Conservation (phyloP, 64 coral and sea anemone species). For the Cladopsammia gracilis region DNA sequence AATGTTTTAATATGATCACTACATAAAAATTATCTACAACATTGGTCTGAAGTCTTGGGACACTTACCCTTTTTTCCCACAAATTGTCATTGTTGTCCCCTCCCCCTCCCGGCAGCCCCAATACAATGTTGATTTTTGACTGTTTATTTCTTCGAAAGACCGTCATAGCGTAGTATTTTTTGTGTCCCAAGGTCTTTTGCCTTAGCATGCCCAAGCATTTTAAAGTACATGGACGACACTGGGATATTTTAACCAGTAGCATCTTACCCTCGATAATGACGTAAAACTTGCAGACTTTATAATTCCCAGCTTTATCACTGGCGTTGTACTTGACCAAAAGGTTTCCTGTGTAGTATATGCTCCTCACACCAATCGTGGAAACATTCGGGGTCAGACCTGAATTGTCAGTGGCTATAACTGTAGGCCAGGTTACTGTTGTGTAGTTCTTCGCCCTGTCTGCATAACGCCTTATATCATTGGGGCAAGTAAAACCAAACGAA, state of each 20-base stretch:
- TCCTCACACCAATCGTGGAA: constrained; percentile 15
- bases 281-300: constrained; percentile 51
- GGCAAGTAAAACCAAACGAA: constrained; percentile 67
- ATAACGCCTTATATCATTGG: constrained; percentile 26
- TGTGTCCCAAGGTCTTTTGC: too few species aligned
- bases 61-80: too few species aligned
- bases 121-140: too few species aligned
- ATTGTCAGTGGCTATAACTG: constrained; percentile 75
- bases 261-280: constrained; percentile 69
- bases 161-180: too few species aligned
- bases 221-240: neutral
- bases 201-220: too few species aligned
- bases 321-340: constrained; percentile 53
- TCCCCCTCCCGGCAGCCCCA: too few species aligned
- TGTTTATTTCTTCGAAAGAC: too few species aligned
- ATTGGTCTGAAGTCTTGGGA: too few species aligned
- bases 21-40: too few species aligned
- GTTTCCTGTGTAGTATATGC: constrained; percentile 35
- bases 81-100: too few species aligned
- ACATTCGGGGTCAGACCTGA: constrained; percentile 28
- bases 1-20: too few species aligned
- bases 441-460: constrained; percentile 50
- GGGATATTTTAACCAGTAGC: neutral
- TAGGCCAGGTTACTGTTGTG: constrained; percentile 49
- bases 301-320: constrained; percentile 73